Base-by-base conservation (phyloP, 2,113 vertebrate species). In the Leucopternis melanops region DNA sequence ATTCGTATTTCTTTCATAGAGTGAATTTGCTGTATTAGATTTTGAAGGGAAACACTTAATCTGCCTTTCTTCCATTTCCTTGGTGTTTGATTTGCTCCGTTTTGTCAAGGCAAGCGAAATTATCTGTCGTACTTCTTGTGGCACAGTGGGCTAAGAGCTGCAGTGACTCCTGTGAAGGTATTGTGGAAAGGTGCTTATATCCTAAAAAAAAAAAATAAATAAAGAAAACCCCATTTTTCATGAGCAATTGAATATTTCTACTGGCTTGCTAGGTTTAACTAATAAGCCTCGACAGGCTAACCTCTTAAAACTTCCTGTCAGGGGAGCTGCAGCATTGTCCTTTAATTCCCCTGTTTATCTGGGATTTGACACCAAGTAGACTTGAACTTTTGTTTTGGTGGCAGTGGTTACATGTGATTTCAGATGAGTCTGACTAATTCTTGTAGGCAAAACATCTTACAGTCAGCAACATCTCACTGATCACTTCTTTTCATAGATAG, bases 381-480 rank as follows among this genome's bases (percentile, higher is more conserved):
- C 81, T 95, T 95, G 55, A 92, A 91, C 91, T 94, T 93, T 87
- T 90, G 77, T 84, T 78, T 78, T 1, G 0, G 45, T 89, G 36
- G 36, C 47, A 49, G 65, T 38, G 36, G 55, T 94, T 97, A 89
- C 67, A 19, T 88, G 74, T 63, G 32, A 88, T 88, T 95, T 85
- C 75, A 86, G 75, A 90, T 92, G 89, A 81, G 63, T 81, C 59
- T 82, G 62, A 70, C 78, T 90, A 78, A 80, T 90, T 91, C 77
- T 95, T 96, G 89, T 83, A 59, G n/a, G 73, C 22, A 50, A 85
- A 94, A 87, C 78, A 85, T 75, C 84, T 96, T 97, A 12, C 9
- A 75, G 95, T 96, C 96, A 96, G 95, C 91, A 94, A 65, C 86
- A 88, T 94, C 86, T 94, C 86, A 49, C 62, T 27, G 81, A n/a